Evolutionary conservation across 2,888 invertebrate genomes (phyloP).

Genomic region (Diplazon laetatorius): DNA sequence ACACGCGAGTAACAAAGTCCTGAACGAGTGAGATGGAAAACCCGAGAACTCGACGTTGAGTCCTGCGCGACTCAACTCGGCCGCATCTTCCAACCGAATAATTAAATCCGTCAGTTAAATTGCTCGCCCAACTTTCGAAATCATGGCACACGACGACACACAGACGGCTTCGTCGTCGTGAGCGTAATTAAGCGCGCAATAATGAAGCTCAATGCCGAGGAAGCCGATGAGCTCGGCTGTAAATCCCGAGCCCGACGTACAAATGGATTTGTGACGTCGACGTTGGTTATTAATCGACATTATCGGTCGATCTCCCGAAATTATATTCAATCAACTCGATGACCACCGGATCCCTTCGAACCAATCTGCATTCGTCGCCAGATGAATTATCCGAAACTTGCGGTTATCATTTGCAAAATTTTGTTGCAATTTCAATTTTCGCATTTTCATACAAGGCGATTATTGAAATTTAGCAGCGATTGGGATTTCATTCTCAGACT

Average conservation of each 20-base stretch:
- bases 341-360: too few species aligned
- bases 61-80: background rate
- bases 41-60: background rate
- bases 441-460: too few species aligned
- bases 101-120: slow-evolving; percentile 62
- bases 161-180: background rate
- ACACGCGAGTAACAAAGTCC: background rate
- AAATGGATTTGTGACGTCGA: slow-evolving; percentile 22
- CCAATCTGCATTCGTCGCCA: too few species aligned
- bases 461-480: too few species aligned
- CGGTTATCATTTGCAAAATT: too few species aligned
- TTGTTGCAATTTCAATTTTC: too few species aligned
- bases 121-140: background rate
- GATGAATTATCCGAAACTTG: too few species aligned
- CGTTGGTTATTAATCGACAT: slow-evolving; percentile 36
- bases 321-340: background rate
- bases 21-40: background rate
- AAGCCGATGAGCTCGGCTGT: background rate
- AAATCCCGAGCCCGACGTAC: background rate
- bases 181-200: slow-evolving; percentile 33
- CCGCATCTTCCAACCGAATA: slow-evolving; percentile 37
- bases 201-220: slow-evolving; percentile 20
- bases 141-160: background rate
- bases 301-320: background rate
- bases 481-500: too few species aligned